Base-by-base conservation (phyloP, 2,113 vertebrate species). In the Lates calcarifer region DNA sequence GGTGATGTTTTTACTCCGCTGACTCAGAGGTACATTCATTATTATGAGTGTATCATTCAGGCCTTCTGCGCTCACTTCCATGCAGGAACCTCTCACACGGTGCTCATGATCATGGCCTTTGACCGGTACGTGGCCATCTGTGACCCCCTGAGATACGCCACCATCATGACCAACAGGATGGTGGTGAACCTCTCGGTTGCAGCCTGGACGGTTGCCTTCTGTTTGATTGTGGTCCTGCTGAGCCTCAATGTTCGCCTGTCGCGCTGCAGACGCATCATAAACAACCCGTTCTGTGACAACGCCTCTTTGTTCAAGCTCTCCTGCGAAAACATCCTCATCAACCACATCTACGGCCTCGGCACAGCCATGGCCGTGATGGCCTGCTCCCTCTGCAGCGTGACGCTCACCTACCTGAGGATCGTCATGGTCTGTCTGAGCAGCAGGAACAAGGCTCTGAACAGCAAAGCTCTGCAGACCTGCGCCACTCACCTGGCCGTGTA, bases 281-380 rank as follows among this genome's bases (percentile, higher is more conserved):
- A 33, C 9, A 90, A 91, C 67, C 85, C 81, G 2, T 93, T 74
- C 82, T 93, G 94, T 24, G 90, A 91, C 65, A 93, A 93, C 45
- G 71, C 89, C 14, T 92, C 90, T 0, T 41, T 94, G 29, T 93
- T 92, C 57, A 89, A 87, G 29, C 81, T 94, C 8, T 94, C 91
- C 11, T 93, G 92, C 24, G 82, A 92, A 3, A 83, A 41, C 22
- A 0, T 90, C 5, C 13, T 85, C 1, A 49, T 93, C 43, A 94
- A 92, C 28, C 66, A 94, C 37, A 55, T 93, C 10, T 87, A 85
- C 12, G 92, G 92, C 5, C 72, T 93, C 4, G 2, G 51, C 15
- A 67, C 29, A 51, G 77, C 90, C 0, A 63, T 64, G 9, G 4
- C 86, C 0, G 3, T 92, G 3, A 35, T 87, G 20, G 71, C 68